Conservation (phyloP, 2,888 invertebrate species). For the Copidosoma aretas region DNA sequence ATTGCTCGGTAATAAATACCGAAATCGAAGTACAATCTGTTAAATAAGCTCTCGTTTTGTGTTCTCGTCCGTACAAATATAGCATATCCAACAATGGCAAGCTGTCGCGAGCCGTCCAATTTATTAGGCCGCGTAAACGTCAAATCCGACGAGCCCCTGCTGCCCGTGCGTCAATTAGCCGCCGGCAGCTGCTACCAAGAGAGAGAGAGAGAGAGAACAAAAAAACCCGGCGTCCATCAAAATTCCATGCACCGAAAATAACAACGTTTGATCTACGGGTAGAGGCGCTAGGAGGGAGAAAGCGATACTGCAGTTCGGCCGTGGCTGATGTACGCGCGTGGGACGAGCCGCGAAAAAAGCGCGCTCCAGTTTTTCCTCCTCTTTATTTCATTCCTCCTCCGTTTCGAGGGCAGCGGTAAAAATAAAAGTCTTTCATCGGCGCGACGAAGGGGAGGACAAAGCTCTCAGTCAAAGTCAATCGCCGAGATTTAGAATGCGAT, state of each 20-base stretch:
- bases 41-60: too few relatives aligned
- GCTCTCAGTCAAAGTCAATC: too few relatives aligned
- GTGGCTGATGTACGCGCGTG: background rate
- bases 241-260: background rate
- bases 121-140: conserved; percentile 14
- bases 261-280: background rate
- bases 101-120: conserved; percentile 6
- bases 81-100: conserved; percentile 1
- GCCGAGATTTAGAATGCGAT: too few relatives aligned
- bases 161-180: conserved; percentile 19
- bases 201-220: background rate
- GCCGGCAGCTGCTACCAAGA: background rate
- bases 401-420: too few relatives aligned
- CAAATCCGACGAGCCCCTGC: conserved; percentile 8
- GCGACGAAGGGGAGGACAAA: too few relatives aligned
- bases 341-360: background rate
- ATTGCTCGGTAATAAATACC: conserved; percentile 7
- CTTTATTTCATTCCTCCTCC: background rate
- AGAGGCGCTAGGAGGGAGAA: background rate
- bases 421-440: too few relatives aligned
- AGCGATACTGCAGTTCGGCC: background rate
- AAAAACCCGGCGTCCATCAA: background rate
- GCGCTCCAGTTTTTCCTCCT: background rate
- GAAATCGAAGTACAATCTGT: too few relatives aligned
- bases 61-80: background rate